Conservation (phyloP, 2,797 vertebrate genomes). For the Manis javanica region DNA sequence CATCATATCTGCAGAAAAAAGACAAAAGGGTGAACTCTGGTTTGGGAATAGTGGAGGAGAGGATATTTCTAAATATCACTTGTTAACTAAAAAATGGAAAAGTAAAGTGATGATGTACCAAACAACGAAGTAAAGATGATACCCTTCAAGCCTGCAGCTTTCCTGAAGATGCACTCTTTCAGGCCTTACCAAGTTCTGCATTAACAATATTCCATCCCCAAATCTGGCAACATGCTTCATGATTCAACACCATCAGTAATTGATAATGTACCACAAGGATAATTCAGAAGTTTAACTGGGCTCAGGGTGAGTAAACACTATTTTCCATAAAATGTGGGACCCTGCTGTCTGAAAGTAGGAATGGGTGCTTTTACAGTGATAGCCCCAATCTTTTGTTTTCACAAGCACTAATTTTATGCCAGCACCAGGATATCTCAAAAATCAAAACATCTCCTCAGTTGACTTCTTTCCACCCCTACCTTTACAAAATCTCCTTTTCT, state of each 20-base stretch:
- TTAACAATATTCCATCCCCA: background rate
- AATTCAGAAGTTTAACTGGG: background rate
- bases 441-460: background rate
- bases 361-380: background rate
- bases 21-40: background rate
- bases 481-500: conserved; percentile 22
- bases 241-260: background rate
- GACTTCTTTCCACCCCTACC: background rate
- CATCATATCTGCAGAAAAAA: background rate
- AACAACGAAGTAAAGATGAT: background rate
- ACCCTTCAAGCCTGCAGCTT: background rate
- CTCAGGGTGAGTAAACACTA: background rate
- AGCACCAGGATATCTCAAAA: background rate
- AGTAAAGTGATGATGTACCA: background rate
- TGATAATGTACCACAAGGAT: background rate
- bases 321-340: background rate
- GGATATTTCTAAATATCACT: background rate
- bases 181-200: background rate
- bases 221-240: background rate
- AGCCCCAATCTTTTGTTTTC: background rate
- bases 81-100: background rate
- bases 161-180: background rate
- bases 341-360: background rate
- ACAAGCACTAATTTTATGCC: background rate
- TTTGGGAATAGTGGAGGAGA: background rate